Conservation (phyloP, 1,140 invertebrate genomes). For the Oscheius sp. region DNA sequence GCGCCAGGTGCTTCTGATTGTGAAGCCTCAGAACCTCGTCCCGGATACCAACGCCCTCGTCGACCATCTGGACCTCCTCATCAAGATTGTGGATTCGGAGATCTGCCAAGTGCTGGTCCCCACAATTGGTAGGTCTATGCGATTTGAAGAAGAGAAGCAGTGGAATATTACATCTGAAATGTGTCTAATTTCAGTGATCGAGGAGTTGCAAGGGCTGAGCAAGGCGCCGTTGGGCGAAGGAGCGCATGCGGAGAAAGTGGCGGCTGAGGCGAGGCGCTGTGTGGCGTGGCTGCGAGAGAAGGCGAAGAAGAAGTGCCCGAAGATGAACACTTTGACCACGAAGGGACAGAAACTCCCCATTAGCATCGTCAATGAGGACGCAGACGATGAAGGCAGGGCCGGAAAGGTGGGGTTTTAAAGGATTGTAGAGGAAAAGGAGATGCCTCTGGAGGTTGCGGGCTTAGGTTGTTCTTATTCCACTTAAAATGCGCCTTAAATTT, state of each 20-base stretch:
- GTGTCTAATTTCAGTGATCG: slow-evolving; percentile 8
- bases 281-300: slow-evolving; percentile 18
- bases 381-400: background rate
- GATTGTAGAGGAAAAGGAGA: too few species aligned
- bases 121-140: slow-evolving; percentile 6
- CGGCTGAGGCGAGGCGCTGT: background rate
- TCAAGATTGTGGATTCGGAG: background rate
- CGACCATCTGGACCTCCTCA: slow-evolving; percentile 4
- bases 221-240: background rate
- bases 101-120: slow-evolving; percentile 14
- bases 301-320: slow-evolving; percentile 1
- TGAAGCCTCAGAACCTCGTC: slow-evolving; percentile 19
- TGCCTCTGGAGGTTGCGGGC: too few species aligned
- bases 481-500: too few species aligned
- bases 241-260: background rate
- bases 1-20: background rate
- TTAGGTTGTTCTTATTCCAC: too few species aligned
- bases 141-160: background rate
- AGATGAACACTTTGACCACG: slow-evolving; percentile 19
- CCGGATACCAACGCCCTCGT: slow-evolving; percentile 30
- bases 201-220: slow-evolving; percentile 13
- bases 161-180: background rate
- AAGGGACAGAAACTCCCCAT: slow-evolving; percentile 7
- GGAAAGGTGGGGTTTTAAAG: too few species aligned
- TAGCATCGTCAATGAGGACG: background rate